Evolutionary conservation across 2,888 invertebrate genomes (phyloP), one percentile per base, ranked within the genome.

Genomic region (Metacarcinus magister): DNA sequence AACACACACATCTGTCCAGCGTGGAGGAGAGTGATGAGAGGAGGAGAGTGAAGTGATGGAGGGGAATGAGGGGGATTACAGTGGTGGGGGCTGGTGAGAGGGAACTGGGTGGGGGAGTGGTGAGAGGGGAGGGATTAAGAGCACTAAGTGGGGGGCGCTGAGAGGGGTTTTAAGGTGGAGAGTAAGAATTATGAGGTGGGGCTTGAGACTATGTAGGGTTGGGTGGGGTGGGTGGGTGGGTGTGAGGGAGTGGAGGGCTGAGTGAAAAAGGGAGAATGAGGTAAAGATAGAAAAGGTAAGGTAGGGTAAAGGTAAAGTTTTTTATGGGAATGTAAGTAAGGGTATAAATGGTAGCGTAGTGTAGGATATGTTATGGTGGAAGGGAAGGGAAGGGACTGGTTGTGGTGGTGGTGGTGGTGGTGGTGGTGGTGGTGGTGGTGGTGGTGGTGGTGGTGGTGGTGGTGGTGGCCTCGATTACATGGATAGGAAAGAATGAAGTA

Each of bases 371-470:
- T n/a, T 23, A n/a, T 23, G n/a, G 8, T 7, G 67, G 67, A n/a
- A n/a, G n/a, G 28, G 44, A 28, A 19, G n/a, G 90, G 44, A n/a
- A 39, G 23, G 67, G n/a, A 44, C 10, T 43, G 7, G 10, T 23
- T 8, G 91, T n/a, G 23, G 39, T 32, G 44, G 90, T 5, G 7
- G 67, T 23, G n/a, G 7, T 67, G 67, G n/a, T 67, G n/a, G 16
- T 67, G 19, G 19, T 67, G n/a, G 16, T 67, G 67, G 23, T 67
- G n/a, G 39, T 90, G 90, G 16, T 90, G 90, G 3, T 90, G 39
- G 16, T 90, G 90, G 16, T 90, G 39, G 28, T 90, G n/a, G 39
- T 39, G 90, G 90, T 90, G 90, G 44, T 90, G 44, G 90, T 90
- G 39, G 10, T 90, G 10, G 44, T 90, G 90, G n/a, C 46, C 23